phyloP scores from a whole-genome alignment of 2,113 vertebrate species.

The Cinclus mexicanus region DNA sequence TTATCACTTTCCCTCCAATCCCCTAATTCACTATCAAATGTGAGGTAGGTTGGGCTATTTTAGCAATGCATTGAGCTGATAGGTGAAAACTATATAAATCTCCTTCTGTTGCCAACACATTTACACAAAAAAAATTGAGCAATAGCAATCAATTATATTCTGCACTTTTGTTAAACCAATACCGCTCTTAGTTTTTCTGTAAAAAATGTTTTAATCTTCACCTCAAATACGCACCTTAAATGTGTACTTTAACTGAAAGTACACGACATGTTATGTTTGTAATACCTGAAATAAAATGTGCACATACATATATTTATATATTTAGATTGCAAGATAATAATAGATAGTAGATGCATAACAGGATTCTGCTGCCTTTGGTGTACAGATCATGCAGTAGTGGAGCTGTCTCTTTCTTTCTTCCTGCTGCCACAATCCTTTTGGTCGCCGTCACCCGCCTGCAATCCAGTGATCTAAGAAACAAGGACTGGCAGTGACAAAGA shows the following conservation, averaged over 20 bases:
- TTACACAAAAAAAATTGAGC: background rate
- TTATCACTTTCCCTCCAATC: background rate
- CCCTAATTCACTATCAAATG: background rate
- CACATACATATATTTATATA: too few relatives aligned
- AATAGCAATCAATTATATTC: background rate
- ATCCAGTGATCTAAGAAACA: conserved; percentile 7
- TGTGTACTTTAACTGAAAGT: background rate
- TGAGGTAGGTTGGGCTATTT: background rate
- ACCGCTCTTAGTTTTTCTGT: background rate
- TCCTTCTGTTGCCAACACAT: background rate
- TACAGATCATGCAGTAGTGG: background rate
- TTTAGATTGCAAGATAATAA: background rate
- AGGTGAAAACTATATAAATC: background rate
- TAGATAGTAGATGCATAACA: background rate
- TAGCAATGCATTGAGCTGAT: background rate
- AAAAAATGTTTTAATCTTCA: background rate
- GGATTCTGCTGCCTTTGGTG: background rate
- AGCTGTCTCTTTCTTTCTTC: background rate
- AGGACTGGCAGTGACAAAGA: conserved; percentile 53
- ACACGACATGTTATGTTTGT: fast-evolving
- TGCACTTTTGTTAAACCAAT: background rate
- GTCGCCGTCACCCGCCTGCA: background rate
- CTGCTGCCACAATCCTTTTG: background rate
- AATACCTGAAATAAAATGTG: background rate
- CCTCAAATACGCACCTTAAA: background rate